Evolutionary conservation across 2,888 invertebrate genomes (phyloP).

Genomic region (Xestia sexstrigata): DNA sequence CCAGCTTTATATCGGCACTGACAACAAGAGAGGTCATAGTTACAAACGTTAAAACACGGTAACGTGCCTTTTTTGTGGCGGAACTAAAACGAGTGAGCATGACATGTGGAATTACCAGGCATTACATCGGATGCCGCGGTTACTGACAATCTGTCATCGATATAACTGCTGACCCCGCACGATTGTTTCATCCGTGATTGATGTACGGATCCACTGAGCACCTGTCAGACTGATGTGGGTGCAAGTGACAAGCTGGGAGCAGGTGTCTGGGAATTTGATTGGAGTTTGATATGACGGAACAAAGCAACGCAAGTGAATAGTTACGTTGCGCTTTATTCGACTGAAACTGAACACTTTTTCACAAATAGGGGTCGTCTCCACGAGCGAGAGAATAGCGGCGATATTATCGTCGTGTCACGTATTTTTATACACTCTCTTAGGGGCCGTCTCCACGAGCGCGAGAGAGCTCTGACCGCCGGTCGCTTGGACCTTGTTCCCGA

Average conservation of each 20-base stretch:
- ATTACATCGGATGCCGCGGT: constrained; percentile 70
- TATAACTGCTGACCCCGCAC: constrained; percentile 74
- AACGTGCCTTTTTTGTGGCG: constrained; percentile 43
- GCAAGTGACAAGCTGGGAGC: constrained; percentile 60
- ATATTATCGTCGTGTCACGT: too few species aligned
- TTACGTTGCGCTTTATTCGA: not conserved
- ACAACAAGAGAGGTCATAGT: constrained; percentile 51
- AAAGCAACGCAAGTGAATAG: not conserved
- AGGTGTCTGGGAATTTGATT: constrained; percentile 6
- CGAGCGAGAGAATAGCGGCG: too few species aligned
- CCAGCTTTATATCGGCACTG: constrained; percentile 34
- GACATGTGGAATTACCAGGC: constrained; percentile 68
- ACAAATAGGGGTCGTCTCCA: too few species aligned
- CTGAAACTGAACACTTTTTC: too few species aligned
- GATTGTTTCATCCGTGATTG: constrained; percentile 80
- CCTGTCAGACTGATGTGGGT: constrained; percentile 70
- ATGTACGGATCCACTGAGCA: constrained; percentile 76
- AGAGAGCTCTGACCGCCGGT: too few species aligned
- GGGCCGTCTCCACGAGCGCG: too few species aligned
- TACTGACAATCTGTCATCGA: constrained; percentile 81
- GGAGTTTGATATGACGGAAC: not conserved
- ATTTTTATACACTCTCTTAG: too few species aligned
- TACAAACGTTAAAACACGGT: constrained; percentile 50
- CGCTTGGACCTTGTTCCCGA: not conserved
- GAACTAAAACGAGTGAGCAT: constrained; percentile 55